Percentiles rank a stretch among this genome's conserved stretches.
phyloP scores from a whole-genome alignment of 2,888 invertebrate species.

The Drosophila kokeensis region DNA sequence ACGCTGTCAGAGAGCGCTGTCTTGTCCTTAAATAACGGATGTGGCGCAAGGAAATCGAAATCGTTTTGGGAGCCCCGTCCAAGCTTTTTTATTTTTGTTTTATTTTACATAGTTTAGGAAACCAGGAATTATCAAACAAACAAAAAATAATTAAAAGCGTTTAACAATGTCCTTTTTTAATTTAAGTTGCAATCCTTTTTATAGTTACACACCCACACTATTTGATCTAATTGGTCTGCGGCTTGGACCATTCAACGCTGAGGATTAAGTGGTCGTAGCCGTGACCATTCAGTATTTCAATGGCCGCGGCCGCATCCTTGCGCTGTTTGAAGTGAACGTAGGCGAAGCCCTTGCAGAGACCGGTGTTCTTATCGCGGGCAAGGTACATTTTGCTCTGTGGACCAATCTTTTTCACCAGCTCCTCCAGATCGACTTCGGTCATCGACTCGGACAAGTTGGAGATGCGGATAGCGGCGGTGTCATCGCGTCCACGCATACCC shows the following conservation, averaged over 20 bases:
- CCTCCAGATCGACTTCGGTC: constrained; percentile 97
- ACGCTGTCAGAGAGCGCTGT: not conserved
- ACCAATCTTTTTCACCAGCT: constrained; percentile 97
- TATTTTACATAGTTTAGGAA: constrained; percentile 36
- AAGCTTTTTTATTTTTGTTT: constrained; percentile 16
- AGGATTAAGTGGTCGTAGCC: constrained; percentile 99
- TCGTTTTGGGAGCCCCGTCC: constrained; percentile 12
- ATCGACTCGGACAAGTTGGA: constrained; percentile 99
- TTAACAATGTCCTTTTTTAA: constrained; percentile 9
- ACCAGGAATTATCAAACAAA: constrained; percentile 13
- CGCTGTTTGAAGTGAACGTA: constrained; percentile 98
- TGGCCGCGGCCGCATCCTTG: constrained; percentile 96
- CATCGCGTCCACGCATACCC: constrained; percentile 89
- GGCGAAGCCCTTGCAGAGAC: constrained; percentile 98
- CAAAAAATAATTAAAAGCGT: constrained; percentile 24
- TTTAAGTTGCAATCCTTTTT: constrained; percentile 5
- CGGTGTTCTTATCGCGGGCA: constrained; percentile 96
- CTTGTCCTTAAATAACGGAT: constrained; percentile 1
- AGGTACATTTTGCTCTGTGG: constrained; percentile 96
- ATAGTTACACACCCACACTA: constrained; percentile 19
- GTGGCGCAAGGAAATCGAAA: not conserved
- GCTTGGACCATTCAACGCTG: constrained; percentile 99
- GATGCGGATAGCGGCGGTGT: constrained; percentile 96
- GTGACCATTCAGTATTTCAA: constrained; percentile 94
- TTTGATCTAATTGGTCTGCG: constrained; percentile 86